Evolutionary conservation across 92 coral and sea anemone genomes (phyloP), one percentile per base, ranked within the genome.

Genomic region (Phymanthus crucifer): DNA sequence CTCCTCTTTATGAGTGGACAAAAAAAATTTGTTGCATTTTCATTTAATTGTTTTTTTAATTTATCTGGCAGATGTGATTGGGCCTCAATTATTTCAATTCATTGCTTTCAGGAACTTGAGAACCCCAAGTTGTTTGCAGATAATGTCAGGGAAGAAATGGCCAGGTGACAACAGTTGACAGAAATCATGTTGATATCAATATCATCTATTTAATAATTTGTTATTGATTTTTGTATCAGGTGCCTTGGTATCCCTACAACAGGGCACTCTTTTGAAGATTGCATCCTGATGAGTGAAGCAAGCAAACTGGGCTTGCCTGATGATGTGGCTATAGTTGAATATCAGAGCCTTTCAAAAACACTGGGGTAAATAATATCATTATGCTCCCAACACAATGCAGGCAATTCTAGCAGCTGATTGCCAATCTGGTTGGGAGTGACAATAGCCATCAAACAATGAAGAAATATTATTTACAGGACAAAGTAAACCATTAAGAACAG

Each of bases 221-320:
- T 27, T 16, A 61, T 26, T 24, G 68, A 10, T 27, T 7, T 9
- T 61, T 24, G 68, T 61, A 61, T 24, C 74, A 88, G 92, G 56
- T 33, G 82, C 73, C 85, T 89, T 56, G 88, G 77, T 66, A 21
- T 89, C 23, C 90, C 93, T 3, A 78, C 72, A 40, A 86, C 90
- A 27, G 90, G 85, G 4, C 93, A 89, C 52, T 81, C 90, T 17
- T 89, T 81, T 78, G 93, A 89, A 52, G 93, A 89, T 50, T 74
- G 85, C 14, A 32, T 86, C 17, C 70, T 89, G 29, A 89, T 89
- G 90, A 80, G 68, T 50, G 84, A 83, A 29, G 93, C 86, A 43
- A 56, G 47, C 27, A 74, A 75, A 5, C 78, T 71, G 19, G 93
- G 90, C 24, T 80, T 89, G 24, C 93, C 93, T 40, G 68, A 72